Evolutionary conservation across 2,888 invertebrate genomes (phyloP), one percentile per base, ranked within the genome.

Genomic region (Heliconius charithonia): DNA sequence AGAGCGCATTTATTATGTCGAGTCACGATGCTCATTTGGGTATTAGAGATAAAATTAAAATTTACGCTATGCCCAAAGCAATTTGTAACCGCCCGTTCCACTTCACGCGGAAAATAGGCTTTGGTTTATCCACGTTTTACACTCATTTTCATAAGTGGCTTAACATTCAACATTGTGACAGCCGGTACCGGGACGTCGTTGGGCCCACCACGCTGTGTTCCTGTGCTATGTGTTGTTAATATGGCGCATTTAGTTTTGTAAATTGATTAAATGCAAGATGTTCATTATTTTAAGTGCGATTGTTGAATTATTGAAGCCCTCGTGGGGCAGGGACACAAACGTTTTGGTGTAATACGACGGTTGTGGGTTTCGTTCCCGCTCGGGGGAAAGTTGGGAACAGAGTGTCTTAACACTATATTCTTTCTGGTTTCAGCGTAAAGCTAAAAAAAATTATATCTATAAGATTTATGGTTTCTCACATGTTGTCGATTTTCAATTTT

Each of bases 31-130:
- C 93, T 94, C 94, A 94, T 94, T 95, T 93, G 94, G 93, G 93
- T 94, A 94, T 94, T 93, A 94, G 93, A 94, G 94, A 95, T 94
- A 94, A 95, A 94, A 94, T 95, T 94, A 94, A 95, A 94, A 94
- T 95, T 94, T 94, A 95, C 94, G 94, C 93, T 93, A 92, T 92
- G 93, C 94, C 94, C 93, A 93, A 94, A 95, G 93, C 94, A 95
- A 94, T 94, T 95, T 94, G 94, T 95, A 93, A 92, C 93, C 93
- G 91, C 91, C 90, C 92, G 93, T 90, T 93, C 91, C 91, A 92
- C 91, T 92, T 91, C 91, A 91, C 91, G 93, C 91, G 93, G 93
- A 94, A 94, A 94, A 95, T 92, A 93, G 93, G 93, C 93, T 94
- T 92, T 92, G 93, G 92, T 94, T 94, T 94, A 94, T 93, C 93